A percentile compares a stretch with the other conserved stretches of the same genome.
Conservation (phyloP, 1,140 invertebrate species). For the Nylanderia fulva region DNA sequence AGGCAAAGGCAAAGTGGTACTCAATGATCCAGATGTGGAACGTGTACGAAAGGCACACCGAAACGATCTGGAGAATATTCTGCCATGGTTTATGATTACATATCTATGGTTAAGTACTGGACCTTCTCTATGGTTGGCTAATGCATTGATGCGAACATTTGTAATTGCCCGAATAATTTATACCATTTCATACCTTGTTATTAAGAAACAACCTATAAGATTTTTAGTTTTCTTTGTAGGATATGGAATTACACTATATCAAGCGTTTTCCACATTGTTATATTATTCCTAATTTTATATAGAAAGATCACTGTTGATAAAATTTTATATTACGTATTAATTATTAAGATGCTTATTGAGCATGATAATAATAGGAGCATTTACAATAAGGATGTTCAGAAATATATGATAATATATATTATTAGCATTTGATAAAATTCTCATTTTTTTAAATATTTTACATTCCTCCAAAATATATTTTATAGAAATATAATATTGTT, state of each 20-base stretch:
- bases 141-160: conserved; percentile 87
- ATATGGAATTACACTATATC: conserved; percentile 84
- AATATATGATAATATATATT: neutral
- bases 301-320: too few relatives aligned
- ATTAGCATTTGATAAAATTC: neutral
- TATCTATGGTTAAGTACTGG: conserved; percentile 88
- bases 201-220: conserved; percentile 87
- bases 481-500: neutral
- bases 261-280: conserved; percentile 84
- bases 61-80: conserved; percentile 91
- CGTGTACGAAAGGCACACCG: conserved; percentile 88
- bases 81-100: conserved; percentile 88
- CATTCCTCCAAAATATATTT: neutral
- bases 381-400: neutral
- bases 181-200: conserved; percentile 88
- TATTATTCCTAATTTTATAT: conserved; percentile 73
- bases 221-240: conserved; percentile 86
- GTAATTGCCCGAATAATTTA: conserved; percentile 87
- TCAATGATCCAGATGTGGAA: conserved; percentile 87
- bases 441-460: neutral
- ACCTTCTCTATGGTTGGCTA: conserved; percentile 86
- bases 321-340: too few relatives aligned
- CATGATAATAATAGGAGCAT: neutral
- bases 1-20: conserved; percentile 82
- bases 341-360: too few relatives aligned